Evolutionary conservation across 2,797 vertebrate genomes (phyloP).

Genomic region (Paratrypauchen microcephalus): DNA sequence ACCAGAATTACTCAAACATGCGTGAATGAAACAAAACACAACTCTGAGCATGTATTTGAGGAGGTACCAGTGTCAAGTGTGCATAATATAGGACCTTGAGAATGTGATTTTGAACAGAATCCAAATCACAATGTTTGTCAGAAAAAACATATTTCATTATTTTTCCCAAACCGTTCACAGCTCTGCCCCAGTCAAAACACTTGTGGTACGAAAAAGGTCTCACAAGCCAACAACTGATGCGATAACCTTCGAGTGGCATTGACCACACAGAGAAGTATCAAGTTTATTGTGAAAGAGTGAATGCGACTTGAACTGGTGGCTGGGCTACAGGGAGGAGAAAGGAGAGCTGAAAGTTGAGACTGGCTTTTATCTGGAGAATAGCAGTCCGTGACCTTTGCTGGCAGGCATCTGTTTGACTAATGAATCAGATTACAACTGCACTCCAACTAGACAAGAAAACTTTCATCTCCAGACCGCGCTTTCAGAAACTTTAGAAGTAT

Average conservation of each 20-base stretch:
- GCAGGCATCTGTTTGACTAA: constrained; percentile 25
- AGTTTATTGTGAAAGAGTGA: constrained; percentile 30
- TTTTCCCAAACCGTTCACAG: too few species aligned
- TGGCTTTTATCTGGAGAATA: constrained; percentile 36
- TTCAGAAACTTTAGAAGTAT: constrained; percentile 9
- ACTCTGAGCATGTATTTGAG: too few species aligned
- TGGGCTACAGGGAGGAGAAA: constrained; percentile 15
- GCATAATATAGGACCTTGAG: too few species aligned
- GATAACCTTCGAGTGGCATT: constrained; percentile 13
- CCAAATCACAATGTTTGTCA: too few species aligned
- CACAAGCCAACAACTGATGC: neutral
- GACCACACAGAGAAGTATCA: constrained; percentile 18
- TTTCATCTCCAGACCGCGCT: neutral
- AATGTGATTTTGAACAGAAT: too few species aligned
- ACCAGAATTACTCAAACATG: too few species aligned
- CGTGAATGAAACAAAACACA: too few species aligned
- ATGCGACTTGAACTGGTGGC: neutral
- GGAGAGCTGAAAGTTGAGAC: constrained; percentile 40
- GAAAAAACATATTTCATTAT: too few species aligned
- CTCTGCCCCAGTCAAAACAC: constrained; percentile 35
- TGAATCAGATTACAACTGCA: constrained; percentile 23
- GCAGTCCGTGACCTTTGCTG: constrained; percentile 33
- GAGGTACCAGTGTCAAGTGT: too few species aligned
- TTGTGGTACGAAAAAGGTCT: constrained; percentile 17
- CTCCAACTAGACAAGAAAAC: constrained; percentile 5